phyloP scores from a whole-genome alignment of 2,113 vertebrate species.

The Rhinoderma darwinii region DNA sequence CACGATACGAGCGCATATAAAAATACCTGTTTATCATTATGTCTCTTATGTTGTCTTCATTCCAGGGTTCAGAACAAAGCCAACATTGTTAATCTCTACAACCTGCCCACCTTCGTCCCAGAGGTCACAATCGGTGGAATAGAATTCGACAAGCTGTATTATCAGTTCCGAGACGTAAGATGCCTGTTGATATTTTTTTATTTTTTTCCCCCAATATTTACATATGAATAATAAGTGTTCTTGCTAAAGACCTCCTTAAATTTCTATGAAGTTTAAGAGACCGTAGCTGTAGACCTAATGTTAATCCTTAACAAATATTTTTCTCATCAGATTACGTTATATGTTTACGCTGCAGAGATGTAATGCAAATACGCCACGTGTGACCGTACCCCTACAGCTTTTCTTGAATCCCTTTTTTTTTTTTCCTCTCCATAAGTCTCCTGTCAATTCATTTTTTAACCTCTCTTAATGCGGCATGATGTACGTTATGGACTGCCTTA shows the following conservation, averaged over 20 bases:
- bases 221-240: background rate
- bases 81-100: slow-evolving; percentile 67
- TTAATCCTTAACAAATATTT: too few species aligned
- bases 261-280: background rate
- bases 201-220: background rate
- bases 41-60: background rate
- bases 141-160: slow-evolving; percentile 55
- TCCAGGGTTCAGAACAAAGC: slow-evolving; percentile 78
- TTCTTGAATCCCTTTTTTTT: too few species aligned
- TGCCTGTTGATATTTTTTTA: background rate
- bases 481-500: too few species aligned
- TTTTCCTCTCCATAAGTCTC: too few species aligned
- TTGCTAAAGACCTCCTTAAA: background rate
- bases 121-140: slow-evolving; percentile 84
- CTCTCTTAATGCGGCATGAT: too few species aligned
- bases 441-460: too few species aligned
- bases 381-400: too few species aligned
- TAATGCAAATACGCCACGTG: too few species aligned
- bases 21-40: background rate
- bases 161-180: slow-evolving; percentile 3
- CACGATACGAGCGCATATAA: background rate
- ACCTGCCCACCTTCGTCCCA: slow-evolving; percentile 80
- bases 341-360: too few species aligned
- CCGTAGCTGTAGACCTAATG: too few species aligned
- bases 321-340: too few species aligned